phyloP scores from a whole-genome alignment of 2,113 vertebrate genomes.

The Colossoma macropomum region DNA sequence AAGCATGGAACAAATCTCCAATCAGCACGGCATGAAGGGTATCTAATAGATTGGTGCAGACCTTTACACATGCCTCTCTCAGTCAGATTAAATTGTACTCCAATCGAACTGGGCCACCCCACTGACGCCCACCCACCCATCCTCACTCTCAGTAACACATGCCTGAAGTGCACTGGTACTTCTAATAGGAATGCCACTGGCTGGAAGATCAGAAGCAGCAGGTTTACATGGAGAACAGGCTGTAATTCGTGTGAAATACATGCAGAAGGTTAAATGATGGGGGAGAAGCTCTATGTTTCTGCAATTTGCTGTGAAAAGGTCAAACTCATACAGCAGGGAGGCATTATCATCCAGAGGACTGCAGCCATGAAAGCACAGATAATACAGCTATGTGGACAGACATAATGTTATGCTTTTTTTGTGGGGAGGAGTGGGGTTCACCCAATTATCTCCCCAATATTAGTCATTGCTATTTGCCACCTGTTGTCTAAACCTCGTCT shows the following conservation, averaged over 20 bases:
- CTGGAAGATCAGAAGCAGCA: constrained; percentile 5
- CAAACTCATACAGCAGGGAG: constrained; percentile 12
- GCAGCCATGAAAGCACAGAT: not conserved
- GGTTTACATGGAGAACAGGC: constrained; percentile 14
- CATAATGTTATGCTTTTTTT: not conserved
- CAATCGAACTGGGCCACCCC: constrained; percentile 32
- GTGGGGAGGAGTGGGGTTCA: not conserved
- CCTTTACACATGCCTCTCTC: constrained; percentile 43
- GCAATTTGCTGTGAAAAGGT: constrained; percentile 40
- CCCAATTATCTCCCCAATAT: not conserved
- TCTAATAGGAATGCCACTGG: not conserved
- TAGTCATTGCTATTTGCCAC: constrained; percentile 3
- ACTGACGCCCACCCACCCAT: not conserved
- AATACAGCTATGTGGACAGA: not conserved
- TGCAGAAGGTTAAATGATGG: constrained; percentile 27
- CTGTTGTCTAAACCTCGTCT: not conserved
- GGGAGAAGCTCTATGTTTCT: constrained; percentile 25
- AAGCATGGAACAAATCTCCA: constrained; percentile 62
- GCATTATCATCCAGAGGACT: constrained; percentile 12
- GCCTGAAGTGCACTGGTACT: not conserved
- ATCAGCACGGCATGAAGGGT: constrained; percentile 61
- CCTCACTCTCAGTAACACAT: not conserved
- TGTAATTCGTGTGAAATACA: constrained; percentile 12
- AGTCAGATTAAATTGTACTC: constrained; percentile 48
- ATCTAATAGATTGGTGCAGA: constrained; percentile 50